Percentiles rank a stretch among this genome's conserved stretches.
Evolutionary conservation across 2,888 invertebrate genomes (phyloP).

Genomic region (Ypsolopha sequella): DNA sequence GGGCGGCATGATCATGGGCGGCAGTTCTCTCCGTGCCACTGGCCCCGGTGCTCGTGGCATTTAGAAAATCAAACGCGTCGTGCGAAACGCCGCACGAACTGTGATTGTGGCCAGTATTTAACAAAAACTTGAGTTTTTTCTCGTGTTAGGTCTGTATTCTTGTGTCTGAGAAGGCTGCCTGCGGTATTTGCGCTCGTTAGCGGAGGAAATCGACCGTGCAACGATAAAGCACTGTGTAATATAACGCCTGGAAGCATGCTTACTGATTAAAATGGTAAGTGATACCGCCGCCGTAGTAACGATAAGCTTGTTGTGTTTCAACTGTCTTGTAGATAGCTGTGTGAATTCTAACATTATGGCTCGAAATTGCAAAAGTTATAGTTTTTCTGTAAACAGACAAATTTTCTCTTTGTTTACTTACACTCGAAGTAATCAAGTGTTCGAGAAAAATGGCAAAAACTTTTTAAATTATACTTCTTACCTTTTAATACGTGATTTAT

Average conservation of each 20-base stretch:
- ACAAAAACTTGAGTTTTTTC: not conserved
- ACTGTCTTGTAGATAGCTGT: not conserved
- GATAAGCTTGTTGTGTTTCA: not conserved
- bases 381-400: no score
- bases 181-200: conserved; percentile 1
- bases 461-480: no score
- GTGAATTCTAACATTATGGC: no score
- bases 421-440: no score
- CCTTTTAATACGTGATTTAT: no score
- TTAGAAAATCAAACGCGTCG: not conserved
- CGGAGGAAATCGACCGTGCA: not conserved
- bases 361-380: no score
- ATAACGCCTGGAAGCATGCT: conserved; percentile 1
- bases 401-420: no score
- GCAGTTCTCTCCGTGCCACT: conserved; percentile 47
- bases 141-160: not conserved
- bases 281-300: not conserved
- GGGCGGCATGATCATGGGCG: conserved; percentile 11
- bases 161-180: not conserved
- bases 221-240: not conserved
- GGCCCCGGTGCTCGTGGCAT: conserved; percentile 26
- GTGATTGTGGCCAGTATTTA: conserved; percentile 2
- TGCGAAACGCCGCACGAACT: not conserved
- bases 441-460: no score
- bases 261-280: conserved; percentile 3